phyloP scores from a whole-genome alignment of 2,113 vertebrate genomes.

The Sceloporus tristichus region DNA sequence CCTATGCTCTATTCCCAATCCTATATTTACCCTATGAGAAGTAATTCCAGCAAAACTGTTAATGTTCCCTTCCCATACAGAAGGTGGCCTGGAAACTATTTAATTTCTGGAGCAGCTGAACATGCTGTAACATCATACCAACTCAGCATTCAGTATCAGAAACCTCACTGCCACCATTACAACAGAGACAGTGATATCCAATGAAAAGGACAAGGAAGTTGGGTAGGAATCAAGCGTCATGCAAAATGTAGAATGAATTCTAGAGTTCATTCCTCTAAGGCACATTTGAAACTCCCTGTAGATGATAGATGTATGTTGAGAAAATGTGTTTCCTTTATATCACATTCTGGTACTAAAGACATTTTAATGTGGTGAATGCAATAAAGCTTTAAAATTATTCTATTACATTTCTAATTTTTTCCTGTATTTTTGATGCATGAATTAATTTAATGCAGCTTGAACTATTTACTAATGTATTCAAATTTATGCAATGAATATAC shows the following conservation, averaged over 20 bases:
- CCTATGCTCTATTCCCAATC: not conserved
- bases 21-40: not conserved
- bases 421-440: slow-evolving; percentile 60
- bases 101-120: not conserved
- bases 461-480: slow-evolving; percentile 79
- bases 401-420: slow-evolving; percentile 41
- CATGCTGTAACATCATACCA: not conserved
- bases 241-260: not conserved
- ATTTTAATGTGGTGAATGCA: slow-evolving; percentile 38
- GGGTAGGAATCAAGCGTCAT: not conserved
- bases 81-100: not conserved
- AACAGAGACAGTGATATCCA: not conserved
- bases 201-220: not conserved
- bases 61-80: not conserved
- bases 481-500: slow-evolving; percentile 75
- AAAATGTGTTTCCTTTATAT: slow-evolving; percentile 23
- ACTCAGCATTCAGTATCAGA: not conserved
- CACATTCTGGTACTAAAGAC: not conserved
- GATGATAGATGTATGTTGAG: not conserved
- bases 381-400: slow-evolving; percentile 55
- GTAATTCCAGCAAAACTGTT: not conserved
- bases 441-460: slow-evolving; percentile 63
- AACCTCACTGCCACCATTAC: not conserved
- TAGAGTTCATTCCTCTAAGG: not conserved
- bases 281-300: not conserved